These are phyloP conservation scores for Patella vulgata DNA, from an alignment of 1,140 invertebrate species.

Conservation along the genomic window DNA sequence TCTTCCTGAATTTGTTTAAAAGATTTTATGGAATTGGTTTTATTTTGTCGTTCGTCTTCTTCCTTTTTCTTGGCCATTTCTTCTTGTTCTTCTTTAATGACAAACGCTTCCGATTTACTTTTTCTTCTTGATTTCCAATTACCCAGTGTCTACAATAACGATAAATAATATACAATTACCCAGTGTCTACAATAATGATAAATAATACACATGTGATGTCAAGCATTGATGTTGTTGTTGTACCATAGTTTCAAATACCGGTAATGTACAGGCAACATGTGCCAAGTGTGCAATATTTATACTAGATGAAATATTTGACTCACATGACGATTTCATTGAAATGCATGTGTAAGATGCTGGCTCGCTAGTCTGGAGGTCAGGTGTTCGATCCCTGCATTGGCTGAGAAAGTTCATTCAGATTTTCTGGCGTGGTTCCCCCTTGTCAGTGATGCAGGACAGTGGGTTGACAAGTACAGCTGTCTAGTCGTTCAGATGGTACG, in stretches of 20 bases:
- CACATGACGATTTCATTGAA: too few relatives aligned
- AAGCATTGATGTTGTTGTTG: neutral
- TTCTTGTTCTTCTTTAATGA: conserved; percentile 72
- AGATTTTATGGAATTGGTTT: conserved; percentile 79
- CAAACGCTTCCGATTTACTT: conserved; percentile 68
- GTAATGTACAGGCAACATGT: neutral
- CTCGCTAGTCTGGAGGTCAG: too few relatives aligned
- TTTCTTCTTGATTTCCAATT: conserved; percentile 68
- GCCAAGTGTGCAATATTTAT: too few relatives aligned
- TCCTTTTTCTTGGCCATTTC: conserved; percentile 68
- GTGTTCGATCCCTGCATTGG: too few relatives aligned
- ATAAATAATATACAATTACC: neutral
- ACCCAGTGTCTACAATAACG: conserved; percentile 49
- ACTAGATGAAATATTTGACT: too few relatives aligned
- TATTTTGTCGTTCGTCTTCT: conserved; percentile 16
- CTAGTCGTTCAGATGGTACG: too few relatives aligned
- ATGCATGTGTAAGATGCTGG: too few relatives aligned
- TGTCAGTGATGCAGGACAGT: too few relatives aligned
- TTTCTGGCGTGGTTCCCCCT: too few relatives aligned
- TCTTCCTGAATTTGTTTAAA: conserved; percentile 95
- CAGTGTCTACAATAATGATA: conserved; percentile 2
- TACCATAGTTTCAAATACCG: neutral
- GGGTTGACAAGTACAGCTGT: too few relatives aligned
- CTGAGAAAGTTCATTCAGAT: too few relatives aligned
- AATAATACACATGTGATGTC: neutral